Conservation (phyloP, 2,797 vertebrate species). For the Potorous gilbertii region DNA sequence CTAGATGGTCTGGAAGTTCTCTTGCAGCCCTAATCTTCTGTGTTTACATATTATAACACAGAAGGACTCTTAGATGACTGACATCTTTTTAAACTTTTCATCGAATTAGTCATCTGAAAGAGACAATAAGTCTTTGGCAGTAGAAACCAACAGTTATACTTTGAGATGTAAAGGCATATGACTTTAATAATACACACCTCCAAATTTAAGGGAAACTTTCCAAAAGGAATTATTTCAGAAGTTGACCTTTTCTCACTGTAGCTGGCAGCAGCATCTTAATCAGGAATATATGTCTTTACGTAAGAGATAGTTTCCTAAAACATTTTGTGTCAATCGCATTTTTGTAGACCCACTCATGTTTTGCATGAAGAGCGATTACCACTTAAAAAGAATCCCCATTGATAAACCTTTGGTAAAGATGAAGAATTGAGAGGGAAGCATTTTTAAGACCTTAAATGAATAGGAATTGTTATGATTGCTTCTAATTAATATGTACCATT, state of each 20-base stretch:
- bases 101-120: constrained; percentile 8
- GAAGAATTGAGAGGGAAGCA: constrained; percentile 29
- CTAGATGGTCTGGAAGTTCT: not conserved
- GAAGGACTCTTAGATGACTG: not conserved
- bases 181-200: not conserved
- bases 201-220: constrained; percentile 13
- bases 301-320: constrained; percentile 34
- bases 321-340: constrained; percentile 25
- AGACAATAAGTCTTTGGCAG: constrained; percentile 12
- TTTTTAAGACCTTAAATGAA: not conserved
- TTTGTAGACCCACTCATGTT: constrained; percentile 21
- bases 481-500: not conserved
- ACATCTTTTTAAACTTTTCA: not conserved
- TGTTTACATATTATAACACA: not conserved
- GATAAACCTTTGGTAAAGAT: constrained; percentile 5
- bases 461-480: not conserved
- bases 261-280: not conserved
- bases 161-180: not conserved
- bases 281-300: not conserved
- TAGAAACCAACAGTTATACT: not conserved
- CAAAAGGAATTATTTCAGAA: not conserved
- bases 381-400: constrained; percentile 11
- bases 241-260: constrained; percentile 16
- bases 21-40: not conserved
- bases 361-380: constrained; percentile 33